Base-by-base conservation (phyloP, 2,113 vertebrate genomes). In the Baryphthengus martii region DNA sequence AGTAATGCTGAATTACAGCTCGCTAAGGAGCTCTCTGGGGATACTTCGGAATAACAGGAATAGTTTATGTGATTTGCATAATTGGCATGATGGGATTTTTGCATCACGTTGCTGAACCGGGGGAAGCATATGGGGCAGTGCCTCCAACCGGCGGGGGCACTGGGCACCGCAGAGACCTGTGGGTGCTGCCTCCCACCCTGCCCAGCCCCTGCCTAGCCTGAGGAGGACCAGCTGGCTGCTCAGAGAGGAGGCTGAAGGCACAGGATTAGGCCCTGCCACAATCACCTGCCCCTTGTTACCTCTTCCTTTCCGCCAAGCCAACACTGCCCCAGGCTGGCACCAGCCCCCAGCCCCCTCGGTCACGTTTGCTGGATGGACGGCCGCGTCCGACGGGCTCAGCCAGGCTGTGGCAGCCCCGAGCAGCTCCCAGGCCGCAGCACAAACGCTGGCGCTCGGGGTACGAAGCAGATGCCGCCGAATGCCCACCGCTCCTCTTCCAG, bases 361-460 rank as follows among this genome's bases (percentile, higher is more conserved):
- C 56, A 18, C 0, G 0, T 37, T 23, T 39, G 3, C 14, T 52
- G 2, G 17, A 21, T 18, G 59, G 7, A 0, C 0, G 23, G 81
- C 4, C 23, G 13, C 3, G 0, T 5, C 7, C 0, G 8, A 1
- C 0, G 35, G 62, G n/a, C 52, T 28, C 42, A 4, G 58, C 5
- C 35, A 11, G 33, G 37, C 75, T 17, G 50, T 6, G 20, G 5
- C 42, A 12, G 37, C 58, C 33, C 19, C 4, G 29, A 7, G 18
- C 76, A 50, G n/a, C 39, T n/a, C 63, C 13, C 2, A 1, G 33
- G 21, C 14, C 39, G 47, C 26, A 11, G 68, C 70, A 65, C 10
- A 11, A 31, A 2, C 0, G 0, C 39, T 3, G 19, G 2, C 19
- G 29, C n/a, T n/a, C 0, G 0, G 74, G 31, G 20, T 2, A 2